phyloP scores from a whole-genome alignment of 2,797 vertebrate genomes.

The Paedocypris micromegethes region DNA sequence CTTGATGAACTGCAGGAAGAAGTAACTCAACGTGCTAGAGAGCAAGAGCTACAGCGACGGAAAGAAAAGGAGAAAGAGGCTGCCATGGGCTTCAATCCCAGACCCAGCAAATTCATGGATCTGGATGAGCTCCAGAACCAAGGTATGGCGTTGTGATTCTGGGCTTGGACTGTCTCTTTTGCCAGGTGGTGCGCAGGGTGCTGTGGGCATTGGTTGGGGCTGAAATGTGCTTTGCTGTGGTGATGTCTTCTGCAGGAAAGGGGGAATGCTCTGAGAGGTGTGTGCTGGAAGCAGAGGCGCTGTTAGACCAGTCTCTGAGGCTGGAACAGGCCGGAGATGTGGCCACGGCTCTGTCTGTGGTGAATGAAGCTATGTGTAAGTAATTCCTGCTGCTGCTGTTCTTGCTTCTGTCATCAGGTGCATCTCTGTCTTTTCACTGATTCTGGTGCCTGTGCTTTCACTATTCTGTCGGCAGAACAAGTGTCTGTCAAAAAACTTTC shows the following conservation, averaged over 20 bases:
- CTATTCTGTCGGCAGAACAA: no score
- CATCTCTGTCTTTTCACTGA: slow-evolving; percentile 2
- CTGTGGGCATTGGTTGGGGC: slow-evolving; percentile 10
- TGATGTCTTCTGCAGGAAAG: slow-evolving; percentile 77
- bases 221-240: slow-evolving; percentile 32
- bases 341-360: slow-evolving; percentile 83
- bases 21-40: slow-evolving; percentile 77
- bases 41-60: slow-evolving; percentile 81
- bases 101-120: slow-evolving; percentile 92
- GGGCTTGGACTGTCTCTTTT: not conserved
- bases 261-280: slow-evolving; percentile 83
- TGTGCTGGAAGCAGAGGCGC: slow-evolving; percentile 85
- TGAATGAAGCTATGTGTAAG: slow-evolving; percentile 97
- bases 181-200: not conserved
- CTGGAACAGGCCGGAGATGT: slow-evolving; percentile 93
- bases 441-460: no score
- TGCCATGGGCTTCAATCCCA: slow-evolving; percentile 89
- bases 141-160: slow-evolving; percentile 63
- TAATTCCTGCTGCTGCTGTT: slow-evolving; percentile 61
- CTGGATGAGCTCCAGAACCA: slow-evolving; percentile 94
- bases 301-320: slow-evolving; percentile 87
- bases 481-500: no score
- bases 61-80: slow-evolving; percentile 85
- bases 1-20: slow-evolving; percentile 93
- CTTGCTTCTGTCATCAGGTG: slow-evolving; percentile 1